Conservation (phyloP, 2,113 vertebrate species). For the Phoxinus phoxinus region DNA sequence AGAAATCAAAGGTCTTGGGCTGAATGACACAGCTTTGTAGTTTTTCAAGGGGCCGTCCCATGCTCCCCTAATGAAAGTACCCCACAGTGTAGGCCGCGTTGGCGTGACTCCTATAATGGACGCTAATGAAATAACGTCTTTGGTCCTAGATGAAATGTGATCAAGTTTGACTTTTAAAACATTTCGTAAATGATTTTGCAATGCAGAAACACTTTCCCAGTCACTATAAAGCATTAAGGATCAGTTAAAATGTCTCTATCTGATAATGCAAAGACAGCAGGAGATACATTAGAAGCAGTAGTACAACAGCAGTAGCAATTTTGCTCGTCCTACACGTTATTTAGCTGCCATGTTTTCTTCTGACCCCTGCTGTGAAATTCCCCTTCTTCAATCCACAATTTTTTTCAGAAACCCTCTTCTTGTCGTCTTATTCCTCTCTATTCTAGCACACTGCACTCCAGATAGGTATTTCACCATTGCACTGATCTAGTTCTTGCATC, state of each 20-base stretch:
- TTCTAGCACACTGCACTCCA: conserved; percentile 48
- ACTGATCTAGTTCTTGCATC: conserved; percentile 15
- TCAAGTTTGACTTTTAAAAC: conserved; percentile 21
- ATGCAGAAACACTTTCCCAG: background rate
- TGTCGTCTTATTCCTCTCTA: conserved; percentile 64
- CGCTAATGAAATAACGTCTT: background rate
- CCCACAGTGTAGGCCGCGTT: background rate
- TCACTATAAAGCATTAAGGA: conserved; percentile 12
- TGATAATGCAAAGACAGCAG: conserved; percentile 6
- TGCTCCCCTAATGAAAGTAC: conserved; percentile 12
- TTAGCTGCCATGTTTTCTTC: background rate
- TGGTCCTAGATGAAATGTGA: background rate
- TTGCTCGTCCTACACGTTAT: background rate
- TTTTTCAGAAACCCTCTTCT: conserved; percentile 72
- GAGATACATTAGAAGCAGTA: conserved; percentile 1
- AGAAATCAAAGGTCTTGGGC: conserved; percentile 55
- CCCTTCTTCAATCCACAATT: conserved; percentile 56
- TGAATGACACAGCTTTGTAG: conserved; percentile 37
- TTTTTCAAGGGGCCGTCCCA: background rate
- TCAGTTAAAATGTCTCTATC: conserved; percentile 10
- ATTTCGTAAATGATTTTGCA: background rate
- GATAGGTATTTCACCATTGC: conserved; percentile 50
- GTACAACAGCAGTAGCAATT: conserved; percentile 7
- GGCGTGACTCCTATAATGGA: background rate
- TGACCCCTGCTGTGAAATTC: background rate